Base-by-base conservation (phyloP, 2,113 vertebrate species). In the Centrocercus urophasianus region DNA sequence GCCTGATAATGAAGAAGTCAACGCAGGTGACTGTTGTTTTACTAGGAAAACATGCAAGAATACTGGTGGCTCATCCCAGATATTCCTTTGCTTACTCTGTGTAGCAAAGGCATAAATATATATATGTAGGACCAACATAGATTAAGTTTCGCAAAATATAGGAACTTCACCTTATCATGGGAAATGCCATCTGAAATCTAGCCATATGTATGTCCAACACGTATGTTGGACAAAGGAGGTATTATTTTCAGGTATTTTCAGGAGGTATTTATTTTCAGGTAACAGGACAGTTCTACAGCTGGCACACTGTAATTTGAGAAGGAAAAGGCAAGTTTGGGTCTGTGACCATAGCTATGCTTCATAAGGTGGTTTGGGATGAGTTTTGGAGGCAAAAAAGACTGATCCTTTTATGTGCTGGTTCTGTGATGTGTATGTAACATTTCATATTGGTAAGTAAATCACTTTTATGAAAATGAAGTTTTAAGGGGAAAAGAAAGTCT, bases 361-460 rank as follows among this genome's bases (percentile, higher is more conserved):
- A 0, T 10, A 69, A 38, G 87, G 54, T n/a, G 34, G 30, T 8
- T 83, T 83, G 42, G 47, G 54, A 50, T 92, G 86, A 85, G 48
- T 79, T 89, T 84, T 88, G 70, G 74, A 90, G 79, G 52, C 19
- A 78, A 60, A 63, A 91, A 48, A 87, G 11, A 43, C 34, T 84
- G 50, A 54, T 87, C 67, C 38, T 74, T 72, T 67, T 66, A 43
- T 3, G 2, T 79, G 30, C 64, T 64, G 66, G 19, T 88, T 95
- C 8, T 10, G 63, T 77, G 25, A 36, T 74, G 45, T 48, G 5
- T n/a, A 24, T 77, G 57, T 85, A 81, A 40, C 69, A 11, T 83
- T 54, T 88, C 45, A 61, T 70, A 48, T 81, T 94, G 27, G 11
- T 93, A 93, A 69, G 70, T 93, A 94, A 92, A 86, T 70, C 76